Base-by-base conservation (phyloP, 2,113 vertebrate genomes). In the Strigops habroptila region DNA sequence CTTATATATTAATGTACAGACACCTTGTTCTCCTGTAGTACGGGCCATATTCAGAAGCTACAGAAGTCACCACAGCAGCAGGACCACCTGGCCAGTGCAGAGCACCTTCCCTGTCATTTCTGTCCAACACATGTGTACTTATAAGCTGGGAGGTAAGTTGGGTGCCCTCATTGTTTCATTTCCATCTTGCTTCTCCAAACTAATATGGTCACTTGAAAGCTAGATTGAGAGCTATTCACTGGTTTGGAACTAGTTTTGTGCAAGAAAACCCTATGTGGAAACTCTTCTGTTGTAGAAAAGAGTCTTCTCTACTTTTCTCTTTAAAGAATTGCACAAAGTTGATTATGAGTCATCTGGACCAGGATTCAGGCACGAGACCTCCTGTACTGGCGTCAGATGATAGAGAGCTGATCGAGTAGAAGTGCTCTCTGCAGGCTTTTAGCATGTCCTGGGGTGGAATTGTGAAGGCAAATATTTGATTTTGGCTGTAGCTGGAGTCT, bases 61-160 rank as follows among this genome's bases (percentile, higher is more conserved):
- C 98, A 21, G 98, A 98, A 86, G 98, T 99, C 86, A 99, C 98
- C 52, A 99, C 99, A 21, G 98, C 99, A 90, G 98, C 99, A 1
- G 99, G 99, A 51, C 99, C 99, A 12, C 99, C 99, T 1, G 98
- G 98, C 64, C 99, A 99, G 91, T 99, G 99, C 92, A 98, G 88
- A 97, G 97, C 98, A 31, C 99, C 99, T 59, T 95, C 97, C 91
- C 88, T 99, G 95, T 98, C 98, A 86, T 98, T 99, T n/a, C 98
- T 98, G 6, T 99, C 98, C 1, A 98, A 99, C 90, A 98, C 98
- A 59, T 97, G 98, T 91, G 96, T 99, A 80, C 97, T 98, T 21
- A 98, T 99, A 69, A 98, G 97, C 96, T 99, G 99, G 99, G 99
- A 99, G 99, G 99, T 99, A 96, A 98, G 99, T 93, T 44, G 25